Percentiles rank a stretch among this genome's conserved stretches.
These are phyloP conservation scores for Sciurus carolinensis DNA, from an alignment of 2,797 vertebrate genomes.

Conservation along the genomic window DNA sequence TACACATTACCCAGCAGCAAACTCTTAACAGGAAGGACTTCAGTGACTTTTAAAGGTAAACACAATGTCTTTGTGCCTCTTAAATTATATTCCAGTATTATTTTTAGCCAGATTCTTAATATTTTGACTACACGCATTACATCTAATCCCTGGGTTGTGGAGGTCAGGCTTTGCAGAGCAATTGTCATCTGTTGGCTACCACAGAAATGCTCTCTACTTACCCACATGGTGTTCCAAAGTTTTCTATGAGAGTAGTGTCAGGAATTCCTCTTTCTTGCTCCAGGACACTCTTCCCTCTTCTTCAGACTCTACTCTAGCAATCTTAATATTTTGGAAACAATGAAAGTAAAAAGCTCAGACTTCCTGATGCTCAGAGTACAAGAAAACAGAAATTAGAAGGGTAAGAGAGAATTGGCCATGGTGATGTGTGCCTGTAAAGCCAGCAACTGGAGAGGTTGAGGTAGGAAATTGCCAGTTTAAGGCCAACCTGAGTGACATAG, in stretches of 20 bases:
- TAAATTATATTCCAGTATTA: neutral
- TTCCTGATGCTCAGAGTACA: neutral
- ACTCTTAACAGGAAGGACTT: neutral
- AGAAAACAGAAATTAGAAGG: neutral
- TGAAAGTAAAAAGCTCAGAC: neutral
- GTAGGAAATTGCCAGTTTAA: neutral
- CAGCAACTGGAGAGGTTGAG: neutral
- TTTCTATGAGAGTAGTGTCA: neutral
- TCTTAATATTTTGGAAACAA: neutral
- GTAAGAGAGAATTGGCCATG: neutral
- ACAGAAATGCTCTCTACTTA: neutral
- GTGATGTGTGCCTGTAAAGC: neutral
- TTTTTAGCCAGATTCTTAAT: neutral
- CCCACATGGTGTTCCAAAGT: neutral
- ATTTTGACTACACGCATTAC: neutral
- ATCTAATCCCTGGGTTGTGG: neutral
- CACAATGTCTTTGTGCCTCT: conserved; percentile 9
- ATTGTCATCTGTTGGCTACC: neutral
- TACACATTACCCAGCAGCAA: neutral
- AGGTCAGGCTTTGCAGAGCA: neutral
- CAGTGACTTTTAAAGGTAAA: neutral
- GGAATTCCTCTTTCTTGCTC: neutral
- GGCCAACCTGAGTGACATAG: neutral
- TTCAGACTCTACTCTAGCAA: neutral
- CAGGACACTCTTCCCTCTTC: neutral